These are phyloP conservation scores for Sphenodon punctatus DNA, from an alignment of 2,797 vertebrate genomes.

Conservation along the genomic window DNA sequence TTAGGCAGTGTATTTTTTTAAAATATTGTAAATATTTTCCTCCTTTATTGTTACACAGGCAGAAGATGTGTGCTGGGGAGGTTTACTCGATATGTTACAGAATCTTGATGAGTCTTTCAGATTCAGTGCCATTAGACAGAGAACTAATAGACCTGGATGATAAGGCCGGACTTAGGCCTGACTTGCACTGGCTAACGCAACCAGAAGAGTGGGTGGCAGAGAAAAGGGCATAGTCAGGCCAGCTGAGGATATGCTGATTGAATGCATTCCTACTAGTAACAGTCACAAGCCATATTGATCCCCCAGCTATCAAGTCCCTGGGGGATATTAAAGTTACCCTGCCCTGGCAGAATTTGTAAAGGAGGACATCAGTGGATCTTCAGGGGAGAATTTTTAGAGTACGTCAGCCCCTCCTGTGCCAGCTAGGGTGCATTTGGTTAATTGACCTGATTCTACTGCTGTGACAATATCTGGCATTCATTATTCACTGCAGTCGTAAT, in stretches of 20 bases:
- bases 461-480: neutral
- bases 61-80: neutral
- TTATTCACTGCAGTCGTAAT: neutral
- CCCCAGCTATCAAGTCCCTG: fast-evolving
- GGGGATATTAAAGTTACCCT: neutral
- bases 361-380: neutral
- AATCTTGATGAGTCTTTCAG: neutral
- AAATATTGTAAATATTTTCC: neutral
- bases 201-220: neutral
- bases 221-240: neutral
- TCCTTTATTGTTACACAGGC: neutral
- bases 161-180: neutral
- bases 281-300: neutral
- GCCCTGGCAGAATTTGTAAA: neutral
- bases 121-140: neutral
- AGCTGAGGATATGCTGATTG: neutral
- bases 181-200: neutral
- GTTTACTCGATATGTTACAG: neutral
- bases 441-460: neutral
- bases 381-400: too few species aligned
- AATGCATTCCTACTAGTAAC: neutral
- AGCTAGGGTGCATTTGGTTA: neutral
- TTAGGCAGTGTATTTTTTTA: neutral
- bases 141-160: neutral
- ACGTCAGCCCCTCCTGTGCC: neutral